Base-by-base conservation (phyloP, 37 sponge, comb jelly and placozoan species). In the Hexactinellida sp. region DNA sequence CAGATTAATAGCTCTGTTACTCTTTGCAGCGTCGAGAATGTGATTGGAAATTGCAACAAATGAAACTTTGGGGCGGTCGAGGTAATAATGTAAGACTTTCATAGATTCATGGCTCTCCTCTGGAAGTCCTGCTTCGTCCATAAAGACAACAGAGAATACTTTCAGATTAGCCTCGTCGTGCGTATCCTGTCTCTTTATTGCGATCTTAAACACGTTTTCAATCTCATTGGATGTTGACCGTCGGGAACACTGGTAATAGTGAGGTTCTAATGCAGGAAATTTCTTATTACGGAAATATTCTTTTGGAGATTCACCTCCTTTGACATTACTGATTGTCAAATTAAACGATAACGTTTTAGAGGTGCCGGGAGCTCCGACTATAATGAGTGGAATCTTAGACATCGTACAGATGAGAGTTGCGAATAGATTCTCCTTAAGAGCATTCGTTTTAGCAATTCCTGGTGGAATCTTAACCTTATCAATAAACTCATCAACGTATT, bases 61-160 rank as follows among this genome's bases (percentile, higher is more conserved):
- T 36, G 94, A 91, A 36, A 95, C 96, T 63, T 93, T 92, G n/a
- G 76, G 89, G 1, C 38, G 85, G 85, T 95, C 96, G 25, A 95
- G 84, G 89, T 84, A 90, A 54, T 93, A 93, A 54, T 95, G 96
- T 0, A 95, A 88, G 21, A 94, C 96, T 82, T 95, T 95, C 83
- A 95, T 83, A 37, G 93, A 93, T 54, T 95, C 96, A 38, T 89
- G 92, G 16, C 91, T 54, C 37, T 93, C 96, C 37, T 93, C 90
- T 32, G 96, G 96, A 0, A 95, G 88, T 23, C 96, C 96, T 30
- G 96, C 96, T 36, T 95, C 96, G 82, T 95, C 96, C 92, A 95
- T 90, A 86, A 95, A 95, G 35, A 95, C 96, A 35, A 95, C 95
- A 85, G 90, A 91, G 41, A 90, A 86, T 36, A 90, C 87, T 10